Evolutionary conservation across 2,888 invertebrate species (phyloP).

Genomic region (Taphrorychus bicolor): DNA sequence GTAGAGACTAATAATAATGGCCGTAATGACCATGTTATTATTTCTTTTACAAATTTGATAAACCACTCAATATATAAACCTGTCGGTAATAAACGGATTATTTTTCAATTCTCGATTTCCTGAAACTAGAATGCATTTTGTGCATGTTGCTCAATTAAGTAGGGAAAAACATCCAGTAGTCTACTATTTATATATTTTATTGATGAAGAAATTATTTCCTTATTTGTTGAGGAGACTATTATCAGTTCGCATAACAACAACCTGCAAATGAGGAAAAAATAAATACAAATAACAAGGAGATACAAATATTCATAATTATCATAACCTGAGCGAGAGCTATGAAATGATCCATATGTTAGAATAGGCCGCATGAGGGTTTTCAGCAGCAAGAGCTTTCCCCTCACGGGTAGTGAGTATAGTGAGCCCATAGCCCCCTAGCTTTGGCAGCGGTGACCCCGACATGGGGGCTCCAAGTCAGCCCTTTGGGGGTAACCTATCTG

Average conservation of each 20-base stretch:
- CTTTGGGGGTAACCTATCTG: too few species aligned
- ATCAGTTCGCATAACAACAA: constrained; percentile 31
- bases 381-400: too few species aligned
- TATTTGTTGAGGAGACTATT: constrained; percentile 32
- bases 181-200: constrained; percentile 29
- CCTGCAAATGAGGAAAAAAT: constrained; percentile 2
- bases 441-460: too few species aligned
- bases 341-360: constrained; percentile 6
- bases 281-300: constrained; percentile 15
- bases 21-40: constrained; percentile 16
- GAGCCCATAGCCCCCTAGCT: too few species aligned
- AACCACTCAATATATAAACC: constrained; percentile 23
- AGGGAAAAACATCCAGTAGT: constrained; percentile 15
- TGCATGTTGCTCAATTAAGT: constrained; percentile 5
- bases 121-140: constrained; percentile 16
- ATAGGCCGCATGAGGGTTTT: too few species aligned
- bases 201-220: constrained; percentile 25
- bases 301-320: constrained; percentile 13
- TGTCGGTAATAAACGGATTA: constrained; percentile 16
- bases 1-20: constrained; percentile 3
- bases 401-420: too few species aligned
- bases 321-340: constrained; percentile 21
- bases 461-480: too few species aligned
- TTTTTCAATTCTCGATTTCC: constrained; percentile 6
- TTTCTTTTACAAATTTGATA: constrained; percentile 16